These are phyloP conservation scores for Cyprinella venusta DNA, from an alignment of 2,797 vertebrate species.

Conservation along the genomic window DNA sequence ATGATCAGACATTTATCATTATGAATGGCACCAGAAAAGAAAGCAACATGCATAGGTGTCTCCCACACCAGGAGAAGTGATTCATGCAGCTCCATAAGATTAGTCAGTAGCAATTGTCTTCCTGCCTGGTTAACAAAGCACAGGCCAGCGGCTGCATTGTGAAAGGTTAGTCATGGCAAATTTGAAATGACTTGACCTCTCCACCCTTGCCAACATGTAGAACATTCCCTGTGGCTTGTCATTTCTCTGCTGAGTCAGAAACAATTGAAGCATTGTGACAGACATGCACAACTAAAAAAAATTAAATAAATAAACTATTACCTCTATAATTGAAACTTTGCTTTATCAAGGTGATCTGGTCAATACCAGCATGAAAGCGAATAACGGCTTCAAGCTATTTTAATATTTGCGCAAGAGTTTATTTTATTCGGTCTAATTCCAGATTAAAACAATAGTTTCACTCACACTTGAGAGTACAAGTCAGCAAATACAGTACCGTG, in stretches of 20 bases:
- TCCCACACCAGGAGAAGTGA: slow-evolving; percentile 69
- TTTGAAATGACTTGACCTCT: slow-evolving; percentile 55
- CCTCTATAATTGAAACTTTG: slow-evolving; percentile 2
- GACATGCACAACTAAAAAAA: neutral
- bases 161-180: slow-evolving; percentile 51
- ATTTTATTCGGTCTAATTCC: slow-evolving; percentile 10
- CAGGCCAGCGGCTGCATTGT: slow-evolving; percentile 40
- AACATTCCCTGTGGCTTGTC: slow-evolving; percentile 21
- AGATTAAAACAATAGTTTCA: neutral
- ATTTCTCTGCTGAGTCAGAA: slow-evolving; percentile 19
- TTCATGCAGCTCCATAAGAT: slow-evolving; percentile 55
- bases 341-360: neutral
- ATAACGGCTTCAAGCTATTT: neutral
- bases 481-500: neutral
- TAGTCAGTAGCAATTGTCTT: slow-evolving; percentile 53
- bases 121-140: slow-evolving; percentile 61
- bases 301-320: neutral
- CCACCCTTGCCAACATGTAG: slow-evolving; percentile 35
- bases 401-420: neutral
- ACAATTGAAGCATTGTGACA: slow-evolving; percentile 11
- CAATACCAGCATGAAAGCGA: neutral
- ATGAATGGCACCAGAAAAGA: slow-evolving; percentile 19
- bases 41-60: slow-evolving; percentile 62
- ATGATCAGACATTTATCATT: slow-evolving; percentile 50
- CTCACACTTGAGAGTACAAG: neutral